Evolutionary conservation across 2,113 vertebrate genomes (phyloP), one percentile per base, ranked within the genome.

Genomic region (Macaca mulatta): DNA sequence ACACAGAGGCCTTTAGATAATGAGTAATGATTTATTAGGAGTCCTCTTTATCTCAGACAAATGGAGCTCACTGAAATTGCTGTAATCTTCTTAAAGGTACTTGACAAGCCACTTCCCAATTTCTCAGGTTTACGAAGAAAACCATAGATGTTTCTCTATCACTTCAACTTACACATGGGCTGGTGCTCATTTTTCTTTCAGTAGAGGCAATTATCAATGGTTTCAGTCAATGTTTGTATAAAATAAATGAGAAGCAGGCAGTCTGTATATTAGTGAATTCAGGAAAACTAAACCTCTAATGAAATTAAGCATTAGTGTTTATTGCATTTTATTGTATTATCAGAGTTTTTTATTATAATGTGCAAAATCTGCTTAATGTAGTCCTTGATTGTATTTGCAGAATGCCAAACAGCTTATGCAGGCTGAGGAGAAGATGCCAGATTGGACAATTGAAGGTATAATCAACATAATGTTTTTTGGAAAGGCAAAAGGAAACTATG

Each of bases 391-490:
- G 98, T 98, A 98, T 99, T 98, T 98, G 98, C 98, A 98, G 98
- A 98, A 98, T 86, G 94, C 98, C 98, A 98, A 98, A 98, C 98
- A 96, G 98, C 98, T 98, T 98, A 98, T 95, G 95, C 85, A 93
- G 98, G 97, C 99, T 98, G 98, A 98, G 97, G 96, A 97, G 97
- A 97, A 96, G 97, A 98, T 98, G 98, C 99, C 99, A 99, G 99
- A 99, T 99, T 99, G 98, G 99, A 99, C 98, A 99, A 99, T 99
- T 98, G 98, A 98, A 99, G 99, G 98, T 98, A 98, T 99, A 99
- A 99, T 99, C 99, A 99, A 98, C 98, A 98, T 99, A 99, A 99
- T 99, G 99, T 98, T 99, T 99, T 99, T 98, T 99, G 99, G 99
- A 99, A 99, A 99, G 98, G 98, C 98, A 98, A 99, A 98, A 98